These are phyloP conservation scores for Pontoporia blainvillei DNA, from an alignment of 2,113 vertebrate species.

Conservation along the genomic window DNA sequence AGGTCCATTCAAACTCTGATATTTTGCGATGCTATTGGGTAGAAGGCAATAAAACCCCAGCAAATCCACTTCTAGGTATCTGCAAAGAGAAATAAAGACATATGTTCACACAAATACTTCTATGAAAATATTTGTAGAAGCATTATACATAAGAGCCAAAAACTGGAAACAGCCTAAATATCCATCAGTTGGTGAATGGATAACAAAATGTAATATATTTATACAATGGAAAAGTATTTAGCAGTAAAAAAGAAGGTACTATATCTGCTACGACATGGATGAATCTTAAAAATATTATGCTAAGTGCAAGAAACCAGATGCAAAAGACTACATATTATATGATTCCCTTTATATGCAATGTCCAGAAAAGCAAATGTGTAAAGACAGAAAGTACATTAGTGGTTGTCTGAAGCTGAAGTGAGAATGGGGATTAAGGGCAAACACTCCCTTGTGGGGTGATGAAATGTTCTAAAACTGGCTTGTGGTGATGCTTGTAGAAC, in stretches of 20 bases:
- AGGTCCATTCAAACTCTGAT: neutral
- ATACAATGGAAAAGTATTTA: neutral
- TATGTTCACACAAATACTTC: neutral
- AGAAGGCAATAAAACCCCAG: neutral
- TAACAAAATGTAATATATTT: neutral
- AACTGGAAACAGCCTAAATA: neutral
- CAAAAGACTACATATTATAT: neutral
- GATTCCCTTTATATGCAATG: neutral
- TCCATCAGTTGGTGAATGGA: neutral
- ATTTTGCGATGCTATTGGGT: neutral
- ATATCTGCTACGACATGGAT: neutral
- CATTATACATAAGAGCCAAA: neutral
- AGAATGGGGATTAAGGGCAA: neutral
- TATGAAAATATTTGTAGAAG: neutral
- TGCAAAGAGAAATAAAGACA: neutral
- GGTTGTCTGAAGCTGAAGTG: neutral
- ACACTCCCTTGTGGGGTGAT: neutral
- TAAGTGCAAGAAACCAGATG: neutral
- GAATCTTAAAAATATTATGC: neutral
- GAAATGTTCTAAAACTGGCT: neutral
- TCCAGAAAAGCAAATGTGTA: neutral
- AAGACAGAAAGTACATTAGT: neutral
- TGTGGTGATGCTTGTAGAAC: neutral
- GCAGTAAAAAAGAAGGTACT: neutral
- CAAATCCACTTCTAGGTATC: neutral